Conservation (phyloP, 2,113 vertebrate species). For the Malurus melanocephalus region DNA sequence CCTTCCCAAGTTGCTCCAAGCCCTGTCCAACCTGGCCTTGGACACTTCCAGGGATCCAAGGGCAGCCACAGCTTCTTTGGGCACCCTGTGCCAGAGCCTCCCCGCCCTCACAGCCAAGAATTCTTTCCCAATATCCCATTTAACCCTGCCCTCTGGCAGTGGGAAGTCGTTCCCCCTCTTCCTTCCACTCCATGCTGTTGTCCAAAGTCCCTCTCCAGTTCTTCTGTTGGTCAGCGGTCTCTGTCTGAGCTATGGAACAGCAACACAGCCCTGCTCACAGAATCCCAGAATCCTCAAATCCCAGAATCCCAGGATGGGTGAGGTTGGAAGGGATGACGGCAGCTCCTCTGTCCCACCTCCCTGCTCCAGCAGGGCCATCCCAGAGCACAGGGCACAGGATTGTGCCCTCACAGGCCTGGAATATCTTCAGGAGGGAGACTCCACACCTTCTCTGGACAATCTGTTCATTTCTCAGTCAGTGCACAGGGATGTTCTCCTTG, state of each 20-base stretch:
- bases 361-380: rapidly evolving
- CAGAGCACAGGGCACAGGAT: background rate
- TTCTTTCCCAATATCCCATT: background rate
- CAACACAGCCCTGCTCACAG: rapidly evolving
- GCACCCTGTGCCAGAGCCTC: background rate
- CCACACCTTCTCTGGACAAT: rapidly evolving
- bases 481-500: rapidly evolving
- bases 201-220: background rate
- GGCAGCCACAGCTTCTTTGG: background rate
- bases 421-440: background rate
- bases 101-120: rapidly evolving
- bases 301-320: background rate
- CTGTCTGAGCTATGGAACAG: rapidly evolving
- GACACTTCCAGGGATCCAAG: background rate
- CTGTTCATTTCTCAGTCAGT: rapidly evolving
- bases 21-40: rapidly evolving
- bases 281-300: background rate
- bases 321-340: background rate
- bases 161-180: background rate
- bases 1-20: rapidly evolving
- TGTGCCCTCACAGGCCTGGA: rapidly evolving
- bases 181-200: background rate
- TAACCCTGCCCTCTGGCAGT: background rate
- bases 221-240: background rate
- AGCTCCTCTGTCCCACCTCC: rapidly evolving